Percentiles rank a stretch among this genome's conserved stretches.
These are phyloP conservation scores for Podiceps cristatus DNA, from an alignment of 2,113 vertebrate genomes.

Conservation along the genomic window DNA sequence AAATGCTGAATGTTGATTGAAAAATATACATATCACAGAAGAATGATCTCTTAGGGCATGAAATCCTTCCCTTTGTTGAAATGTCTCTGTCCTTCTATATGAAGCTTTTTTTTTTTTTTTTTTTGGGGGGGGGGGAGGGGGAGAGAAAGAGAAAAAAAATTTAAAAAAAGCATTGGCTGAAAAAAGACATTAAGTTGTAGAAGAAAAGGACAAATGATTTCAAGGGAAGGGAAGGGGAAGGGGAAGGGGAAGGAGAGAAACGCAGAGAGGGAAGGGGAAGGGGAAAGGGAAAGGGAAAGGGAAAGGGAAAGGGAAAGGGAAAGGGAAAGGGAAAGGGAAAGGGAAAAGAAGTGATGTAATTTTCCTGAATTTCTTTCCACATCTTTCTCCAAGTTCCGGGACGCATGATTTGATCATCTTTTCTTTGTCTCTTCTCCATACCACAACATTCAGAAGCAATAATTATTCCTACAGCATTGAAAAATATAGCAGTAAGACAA, in stretches of 20 bases:
- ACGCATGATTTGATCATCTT: not conserved
- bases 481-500: not conserved
- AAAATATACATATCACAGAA: not conserved
- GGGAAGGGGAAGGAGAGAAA: too few species aligned
- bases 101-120: not conserved
- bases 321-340: too few species aligned
- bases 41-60: not conserved
- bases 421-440: not conserved
- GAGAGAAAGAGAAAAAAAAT: not conserved
- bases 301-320: too few species aligned
- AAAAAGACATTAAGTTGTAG: not conserved
- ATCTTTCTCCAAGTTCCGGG: not conserved
- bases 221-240: too few species aligned
- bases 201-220: not conserved
- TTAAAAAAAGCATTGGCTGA: rapidly evolving
- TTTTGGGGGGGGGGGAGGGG: too few species aligned
- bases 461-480: not conserved
- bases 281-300: too few species aligned
- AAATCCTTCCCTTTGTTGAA: not conserved
- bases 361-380: not conserved
- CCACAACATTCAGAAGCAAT: not conserved
- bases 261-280: too few species aligned
- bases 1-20: not conserved
- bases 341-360: not conserved
- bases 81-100: not conserved